Evolutionary conservation across 2,888 invertebrate species (phyloP), one percentile per base, ranked within the genome.

Genomic region (Ophioninae sp.): DNA sequence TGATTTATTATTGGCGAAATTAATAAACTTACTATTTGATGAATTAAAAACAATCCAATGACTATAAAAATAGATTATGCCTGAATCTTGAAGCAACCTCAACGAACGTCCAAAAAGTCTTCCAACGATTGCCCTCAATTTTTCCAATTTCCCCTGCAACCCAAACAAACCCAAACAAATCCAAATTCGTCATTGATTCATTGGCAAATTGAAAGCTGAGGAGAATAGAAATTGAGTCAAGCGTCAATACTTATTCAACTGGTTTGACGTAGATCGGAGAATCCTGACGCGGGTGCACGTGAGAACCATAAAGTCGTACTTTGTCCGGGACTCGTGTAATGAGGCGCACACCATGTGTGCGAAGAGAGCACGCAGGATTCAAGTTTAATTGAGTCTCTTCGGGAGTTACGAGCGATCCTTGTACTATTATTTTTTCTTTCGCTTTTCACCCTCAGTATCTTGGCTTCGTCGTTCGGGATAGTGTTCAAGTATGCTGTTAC

Each of bases 341-440:
- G 61, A 80, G 73, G 67, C 13, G 22, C 69, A 20, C 22, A n/a
- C 67, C 17, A 58, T 22, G 61, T 76, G 65, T 68, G 79, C 68
- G 23, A 58, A 58, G 58, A 51, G 72, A 41, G 72, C 39, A 44
- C 23, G 51, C 65, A 56, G 75, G 74, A 69, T 80, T 73, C 80
- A 68, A 77, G 80, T 83, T 83, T 83, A 83, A 83, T 83, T 83
- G 83, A 83, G 83, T 83, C 80, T 80, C 83, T 72, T 63, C 67
- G 73, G 37, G 80, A 83, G 83, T 83, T 80, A 83, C 79, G 83
- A 83, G 79, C 79, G 68, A 83, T 83, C 79, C 68, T 76, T 39
- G 68, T 83, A 73, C 37, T 44, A 76, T 76, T 63, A 17, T 63
- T 63, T 69, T 44, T 64, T 68, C 6, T 69, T 39, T 61, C 44